Evolutionary conservation across 1,140 invertebrate species (phyloP).

Genomic region (Listronotus bonariensis): DNA sequence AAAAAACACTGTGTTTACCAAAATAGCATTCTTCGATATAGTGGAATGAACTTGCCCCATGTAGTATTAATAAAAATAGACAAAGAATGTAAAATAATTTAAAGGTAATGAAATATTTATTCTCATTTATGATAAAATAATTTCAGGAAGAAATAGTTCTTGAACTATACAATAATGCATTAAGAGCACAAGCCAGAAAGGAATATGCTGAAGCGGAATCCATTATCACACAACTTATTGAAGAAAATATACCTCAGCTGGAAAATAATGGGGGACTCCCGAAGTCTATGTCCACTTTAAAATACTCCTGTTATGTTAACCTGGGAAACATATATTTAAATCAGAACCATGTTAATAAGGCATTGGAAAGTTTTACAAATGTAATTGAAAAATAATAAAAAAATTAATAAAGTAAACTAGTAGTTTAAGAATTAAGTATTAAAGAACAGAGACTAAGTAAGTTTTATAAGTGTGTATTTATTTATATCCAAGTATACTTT

Average conservation of each 20-base stretch:
- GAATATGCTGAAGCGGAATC: slow-evolving; percentile 44
- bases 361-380: slow-evolving; percentile 61
- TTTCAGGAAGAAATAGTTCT: slow-evolving; percentile 54
- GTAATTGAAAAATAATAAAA: slow-evolving; percentile 34
- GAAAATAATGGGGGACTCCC: slow-evolving; percentile 54
- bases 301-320: slow-evolving; percentile 76
- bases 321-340: slow-evolving; percentile 65
- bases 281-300: slow-evolving; percentile 62
- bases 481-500: slow-evolving; percentile 49
- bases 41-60: too few species aligned
- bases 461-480: too few species aligned
- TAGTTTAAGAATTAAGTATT: too few species aligned
- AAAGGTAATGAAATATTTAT: too few species aligned
- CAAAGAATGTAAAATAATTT: too few species aligned
- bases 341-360: slow-evolving; percentile 60
- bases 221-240: slow-evolving; percentile 46
- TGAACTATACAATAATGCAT: slow-evolving; percentile 53
- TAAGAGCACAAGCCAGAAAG: slow-evolving; percentile 45
- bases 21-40: too few species aligned
- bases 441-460: too few species aligned
- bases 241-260: slow-evolving; percentile 54
- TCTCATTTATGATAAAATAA: not conserved
- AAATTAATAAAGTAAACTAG: too few species aligned
- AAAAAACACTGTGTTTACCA: too few species aligned
- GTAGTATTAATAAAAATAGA: too few species aligned